These are phyloP conservation scores for Drosophila borealis DNA, from an alignment of 2,888 invertebrate species.

Conservation along the genomic window DNA sequence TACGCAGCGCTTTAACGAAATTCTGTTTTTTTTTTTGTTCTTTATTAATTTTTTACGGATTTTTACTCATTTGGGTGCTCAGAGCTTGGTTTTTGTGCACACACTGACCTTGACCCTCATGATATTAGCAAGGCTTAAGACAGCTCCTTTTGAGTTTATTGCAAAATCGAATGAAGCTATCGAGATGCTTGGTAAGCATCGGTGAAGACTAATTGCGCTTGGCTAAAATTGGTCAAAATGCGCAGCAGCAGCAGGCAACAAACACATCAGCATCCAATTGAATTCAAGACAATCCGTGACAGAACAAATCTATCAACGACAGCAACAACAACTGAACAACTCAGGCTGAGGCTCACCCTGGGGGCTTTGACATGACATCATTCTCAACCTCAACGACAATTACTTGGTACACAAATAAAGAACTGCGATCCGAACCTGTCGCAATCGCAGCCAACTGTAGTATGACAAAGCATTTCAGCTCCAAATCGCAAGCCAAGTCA, in stretches of 20 bases:
- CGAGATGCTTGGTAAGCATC: constrained; percentile 46
- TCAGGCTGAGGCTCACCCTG: constrained; percentile 27
- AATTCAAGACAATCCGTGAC: constrained; percentile 51
- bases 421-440: constrained; percentile 68
- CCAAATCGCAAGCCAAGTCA: constrained; percentile 21
- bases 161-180: constrained; percentile 23
- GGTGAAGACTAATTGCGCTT: constrained; percentile 75
- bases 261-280: constrained; percentile 54
- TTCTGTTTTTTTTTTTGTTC: constrained; percentile 25
- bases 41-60: constrained; percentile 30
- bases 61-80: constrained; percentile 22
- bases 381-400: constrained; percentile 51
- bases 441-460: constrained; percentile 42
- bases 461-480: constrained; percentile 52
- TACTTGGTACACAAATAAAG: constrained; percentile 67
- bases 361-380: constrained; percentile 66
- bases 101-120: constrained; percentile 69
- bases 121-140: constrained; percentile 56
- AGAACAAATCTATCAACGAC: constrained; percentile 73
- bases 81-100: constrained; percentile 1
- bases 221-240: constrained; percentile 78
- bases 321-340: constrained; percentile 30
- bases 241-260: constrained; percentile 60
- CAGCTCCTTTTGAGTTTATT: constrained; percentile 46
- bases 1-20: constrained; percentile 56